Base-by-base conservation (phyloP, 2,888 invertebrate genomes). In the Catotricha subobsoleta region DNA sequence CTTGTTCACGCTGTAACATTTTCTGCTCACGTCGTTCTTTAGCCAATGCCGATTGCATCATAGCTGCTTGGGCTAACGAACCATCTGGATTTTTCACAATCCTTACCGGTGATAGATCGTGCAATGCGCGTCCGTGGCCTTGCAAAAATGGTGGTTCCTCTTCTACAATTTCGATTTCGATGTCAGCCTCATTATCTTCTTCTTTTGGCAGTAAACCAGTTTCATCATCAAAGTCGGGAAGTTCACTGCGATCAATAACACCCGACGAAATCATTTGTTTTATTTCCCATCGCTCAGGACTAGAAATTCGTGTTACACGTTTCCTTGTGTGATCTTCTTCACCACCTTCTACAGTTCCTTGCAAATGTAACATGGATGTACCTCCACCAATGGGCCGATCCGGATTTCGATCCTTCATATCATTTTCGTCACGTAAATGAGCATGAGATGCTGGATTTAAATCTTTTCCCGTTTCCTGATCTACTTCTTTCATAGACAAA, bases 1-100 rank as follows among this genome's bases (percentile, higher is more conserved):
- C 92, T 49, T 86, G 80, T 55, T 94, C 92, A 20, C 94, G 64
- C 51, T 90, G 90, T n/a, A 87, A 63, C 87, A 91, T 90, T 64
- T 98, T 97, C 53, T 86, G 77, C 58, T 98, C 98, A 34, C 97
- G 67, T 40, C 98, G 69, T 58, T 99, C 98, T 56, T 99, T 99
- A 0, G 97, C 87, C 33, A 99, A 60, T 0, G 98, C 98, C 10
- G 87, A 88, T 61, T 98, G 98, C 94, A 94, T 99, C 90, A 99
- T 94, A 1, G 98, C 98, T 0, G 98, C 94, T 61, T 98, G 98
- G 0, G 97, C 97, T 18, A 99, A 64, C 0, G 95, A 95, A 0
- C 98, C 98, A 60, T 99, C 98, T 0, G 98, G 98, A 69, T 99
- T 99, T 67, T 95, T 95, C 0, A 97, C 91, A 48, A 97, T 95